Evolutionary conservation across 2,113 vertebrate genomes (phyloP).

Genomic region (Mus spicilegus): DNA sequence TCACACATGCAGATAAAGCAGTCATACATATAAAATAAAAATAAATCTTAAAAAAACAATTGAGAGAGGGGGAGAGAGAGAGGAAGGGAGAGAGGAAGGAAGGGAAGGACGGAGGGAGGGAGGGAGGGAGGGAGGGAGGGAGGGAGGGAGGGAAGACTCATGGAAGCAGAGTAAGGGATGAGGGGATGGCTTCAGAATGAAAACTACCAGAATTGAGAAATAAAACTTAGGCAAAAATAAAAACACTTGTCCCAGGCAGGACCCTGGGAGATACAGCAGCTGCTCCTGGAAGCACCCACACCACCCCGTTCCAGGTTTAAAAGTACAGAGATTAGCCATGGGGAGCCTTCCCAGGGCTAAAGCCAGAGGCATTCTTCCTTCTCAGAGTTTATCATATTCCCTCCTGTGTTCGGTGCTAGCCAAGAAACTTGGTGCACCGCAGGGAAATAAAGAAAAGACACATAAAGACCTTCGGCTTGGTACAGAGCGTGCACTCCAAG

Average conservation of each 20-base stretch:
- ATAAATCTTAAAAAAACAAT: neutral
- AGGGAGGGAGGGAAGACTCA: too few species aligned
- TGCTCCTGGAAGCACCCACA: neutral
- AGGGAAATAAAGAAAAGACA: slow-evolving; percentile 2
- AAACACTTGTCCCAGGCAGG: neutral
- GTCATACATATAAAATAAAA: neutral
- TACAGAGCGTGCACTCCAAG: neutral
- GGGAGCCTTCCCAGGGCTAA: neutral
- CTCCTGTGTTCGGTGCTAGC: neutral
- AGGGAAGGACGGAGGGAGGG: too few species aligned
- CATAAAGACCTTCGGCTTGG: neutral
- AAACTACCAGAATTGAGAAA: neutral
- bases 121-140: too few species aligned
- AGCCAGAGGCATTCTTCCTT: neutral
- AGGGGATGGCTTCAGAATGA: neutral
- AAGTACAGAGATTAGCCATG: neutral
- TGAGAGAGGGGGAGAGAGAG: too few species aligned
- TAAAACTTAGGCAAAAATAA: neutral
- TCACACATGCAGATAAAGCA: neutral
- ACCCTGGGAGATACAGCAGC: neutral
- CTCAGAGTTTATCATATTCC: neutral
- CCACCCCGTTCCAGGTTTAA: neutral
- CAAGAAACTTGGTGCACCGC: neutral
- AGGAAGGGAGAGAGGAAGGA: too few species aligned
- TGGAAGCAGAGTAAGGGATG: neutral